phyloP scores from a whole-genome alignment of 2,888 invertebrate genomes.

The Cephus spinipes region DNA sequence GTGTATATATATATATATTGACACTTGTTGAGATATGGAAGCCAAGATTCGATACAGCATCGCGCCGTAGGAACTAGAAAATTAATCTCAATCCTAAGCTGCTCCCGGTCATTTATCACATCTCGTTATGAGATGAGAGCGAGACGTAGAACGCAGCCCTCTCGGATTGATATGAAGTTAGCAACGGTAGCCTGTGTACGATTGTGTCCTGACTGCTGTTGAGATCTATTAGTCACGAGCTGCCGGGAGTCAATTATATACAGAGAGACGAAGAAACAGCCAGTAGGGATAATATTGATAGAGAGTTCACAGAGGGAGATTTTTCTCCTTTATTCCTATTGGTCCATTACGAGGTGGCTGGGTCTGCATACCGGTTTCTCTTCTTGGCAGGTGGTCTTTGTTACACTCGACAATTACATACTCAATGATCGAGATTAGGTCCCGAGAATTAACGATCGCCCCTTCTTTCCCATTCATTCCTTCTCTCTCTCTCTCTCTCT shows the following conservation, averaged over 20 bases:
- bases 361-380: constrained; percentile 23
- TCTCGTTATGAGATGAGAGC: constrained; percentile 50
- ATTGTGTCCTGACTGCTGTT: constrained; percentile 56
- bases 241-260: constrained; percentile 22
- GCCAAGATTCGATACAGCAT: constrained; percentile 22
- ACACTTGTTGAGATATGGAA: constrained; percentile 19
- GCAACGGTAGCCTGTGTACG: constrained; percentile 58
- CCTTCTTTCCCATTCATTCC: too few relatives aligned
- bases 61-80: constrained; percentile 28
- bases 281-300: too few relatives aligned
- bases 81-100: constrained; percentile 63
- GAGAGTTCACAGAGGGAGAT: too few relatives aligned
- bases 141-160: constrained; percentile 18
- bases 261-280: constrained; percentile 2
- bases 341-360: too few relatives aligned
- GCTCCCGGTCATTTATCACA: constrained; percentile 61
- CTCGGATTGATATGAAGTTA: constrained; percentile 60
- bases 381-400: constrained; percentile 39
- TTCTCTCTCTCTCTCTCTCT: too few relatives aligned
- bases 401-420: constrained; percentile 31
- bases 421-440: too few relatives aligned
- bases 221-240: constrained; percentile 55
- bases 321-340: too few relatives aligned
- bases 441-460: too few relatives aligned
- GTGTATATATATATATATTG: too few relatives aligned